phyloP scores from a whole-genome alignment of 1,140 invertebrate genomes.

The Pectinophora gossypiella region DNA sequence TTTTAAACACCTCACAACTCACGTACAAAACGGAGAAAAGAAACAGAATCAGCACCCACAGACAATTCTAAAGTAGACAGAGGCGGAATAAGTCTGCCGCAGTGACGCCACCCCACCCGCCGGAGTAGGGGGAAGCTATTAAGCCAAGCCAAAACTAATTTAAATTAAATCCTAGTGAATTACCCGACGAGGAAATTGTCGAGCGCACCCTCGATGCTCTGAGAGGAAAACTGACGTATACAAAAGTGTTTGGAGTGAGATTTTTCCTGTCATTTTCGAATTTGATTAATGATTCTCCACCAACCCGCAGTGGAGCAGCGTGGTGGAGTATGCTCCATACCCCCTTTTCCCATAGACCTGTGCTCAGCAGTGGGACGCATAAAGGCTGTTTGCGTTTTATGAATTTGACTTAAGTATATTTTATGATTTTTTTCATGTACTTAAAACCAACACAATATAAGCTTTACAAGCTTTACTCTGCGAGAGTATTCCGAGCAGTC shows the following conservation, averaged over 20 bases:
- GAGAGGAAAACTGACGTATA: constrained; percentile 35
- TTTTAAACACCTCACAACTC: neutral
- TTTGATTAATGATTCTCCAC: too few species aligned
- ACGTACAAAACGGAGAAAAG: neutral
- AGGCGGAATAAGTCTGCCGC: constrained; percentile 44
- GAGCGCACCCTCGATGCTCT: constrained; percentile 66
- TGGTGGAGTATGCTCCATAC: too few species aligned
- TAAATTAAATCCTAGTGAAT: constrained; percentile 78
- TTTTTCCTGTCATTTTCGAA: too few species aligned
- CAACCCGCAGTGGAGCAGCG: too few species aligned
- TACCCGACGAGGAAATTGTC: constrained; percentile 75
- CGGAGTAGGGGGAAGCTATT: constrained; percentile 66
- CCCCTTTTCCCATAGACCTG: too few species aligned
- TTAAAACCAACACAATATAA: too few species aligned
- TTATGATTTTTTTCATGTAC: too few species aligned
- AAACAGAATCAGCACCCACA: constrained; percentile 5
- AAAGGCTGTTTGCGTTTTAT: too few species aligned
- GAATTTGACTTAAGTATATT: too few species aligned
- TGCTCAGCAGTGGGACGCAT: too few species aligned
- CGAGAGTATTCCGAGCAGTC: too few species aligned
- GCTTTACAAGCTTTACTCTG: too few species aligned
- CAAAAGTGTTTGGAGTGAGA: constrained; percentile 19
- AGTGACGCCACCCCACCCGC: constrained; percentile 31
- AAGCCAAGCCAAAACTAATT: constrained; percentile 78
- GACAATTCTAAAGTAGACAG: constrained; percentile 19